phyloP scores from a whole-genome alignment of 2,888 invertebrate genomes.

The Drosophila setosimentum region DNA sequence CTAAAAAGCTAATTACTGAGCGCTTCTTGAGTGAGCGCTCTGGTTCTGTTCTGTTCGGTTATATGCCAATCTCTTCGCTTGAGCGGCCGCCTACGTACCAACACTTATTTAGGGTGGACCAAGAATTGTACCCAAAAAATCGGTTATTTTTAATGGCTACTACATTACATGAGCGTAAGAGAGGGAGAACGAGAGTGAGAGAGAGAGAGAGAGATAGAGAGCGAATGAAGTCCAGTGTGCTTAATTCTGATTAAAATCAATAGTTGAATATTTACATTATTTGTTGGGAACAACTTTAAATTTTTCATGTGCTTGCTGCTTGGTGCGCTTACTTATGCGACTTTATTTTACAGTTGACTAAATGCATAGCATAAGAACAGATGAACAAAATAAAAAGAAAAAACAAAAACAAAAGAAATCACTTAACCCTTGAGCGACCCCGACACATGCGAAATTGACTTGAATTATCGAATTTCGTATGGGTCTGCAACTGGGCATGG shows the following conservation, averaged over 20 bases:
- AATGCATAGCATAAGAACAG: conserved; percentile 34
- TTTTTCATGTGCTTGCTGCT: conserved; percentile 42
- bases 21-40: too few relatives aligned
- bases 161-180: background rate
- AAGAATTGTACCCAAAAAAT: too few relatives aligned
- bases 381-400: conserved; percentile 20
- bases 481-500: conserved; percentile 44
- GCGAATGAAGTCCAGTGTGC: too few relatives aligned
- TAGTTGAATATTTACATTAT: conserved; percentile 48
- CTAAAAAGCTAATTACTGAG: too few relatives aligned
- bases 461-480: conserved; percentile 74
- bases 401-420: conserved; percentile 69
- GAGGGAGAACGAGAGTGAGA: background rate
- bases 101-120: too few relatives aligned
- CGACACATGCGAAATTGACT: conserved; percentile 77
- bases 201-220: background rate
- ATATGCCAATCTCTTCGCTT: too few relatives aligned
- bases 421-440: conserved; percentile 76
- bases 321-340: conserved; percentile 61
- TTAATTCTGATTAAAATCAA: conserved; percentile 45
- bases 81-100: too few relatives aligned
- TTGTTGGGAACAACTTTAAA: conserved; percentile 44
- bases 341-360: conserved; percentile 73
- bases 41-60: too few relatives aligned
- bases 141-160: too few relatives aligned